Evolutionary conservation across 2,797 vertebrate genomes (phyloP).

Genomic region (Microctenopoma stevenorrisi): DNA sequence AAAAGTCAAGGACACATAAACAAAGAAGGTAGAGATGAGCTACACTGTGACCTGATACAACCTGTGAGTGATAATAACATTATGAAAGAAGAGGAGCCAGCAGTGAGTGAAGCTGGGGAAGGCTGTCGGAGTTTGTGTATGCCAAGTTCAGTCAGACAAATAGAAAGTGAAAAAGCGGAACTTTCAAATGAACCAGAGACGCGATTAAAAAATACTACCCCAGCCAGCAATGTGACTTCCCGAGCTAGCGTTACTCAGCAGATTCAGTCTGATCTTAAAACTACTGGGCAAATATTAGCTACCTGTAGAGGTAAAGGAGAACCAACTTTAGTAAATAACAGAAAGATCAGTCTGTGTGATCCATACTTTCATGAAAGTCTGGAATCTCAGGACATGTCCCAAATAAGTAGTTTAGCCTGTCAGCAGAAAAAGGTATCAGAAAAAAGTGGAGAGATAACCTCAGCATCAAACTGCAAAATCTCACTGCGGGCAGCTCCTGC

Average conservation of each 20-base stretch:
- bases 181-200: constrained; percentile 31
- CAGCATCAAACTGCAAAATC: constrained; percentile 68
- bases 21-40: constrained; percentile 14
- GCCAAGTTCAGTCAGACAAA: constrained; percentile 22
- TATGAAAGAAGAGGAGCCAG: constrained; percentile 21
- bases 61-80: constrained; percentile 18
- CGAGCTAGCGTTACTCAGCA: constrained; percentile 7
- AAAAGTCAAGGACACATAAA: constrained; percentile 19
- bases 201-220: not conserved
- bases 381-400: constrained; percentile 10
- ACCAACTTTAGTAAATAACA: constrained; percentile 50
- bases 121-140: constrained; percentile 1
- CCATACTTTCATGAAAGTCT: constrained; percentile 69
- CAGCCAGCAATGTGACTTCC: constrained; percentile 6
- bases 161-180: constrained; percentile 13
- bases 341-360: constrained; percentile 67
- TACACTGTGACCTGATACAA: constrained; percentile 16
- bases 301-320: constrained; percentile 38
- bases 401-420: constrained; percentile 13
- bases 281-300: constrained; percentile 55
- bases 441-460: constrained; percentile 32
- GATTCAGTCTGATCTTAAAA: constrained; percentile 25
- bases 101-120: constrained; percentile 9
- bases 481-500: constrained; percentile 37
- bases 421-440: not conserved